These are phyloP conservation scores for Dryobates pubescens DNA, from an alignment of 2,797 vertebrate species.

Conservation along the genomic window DNA sequence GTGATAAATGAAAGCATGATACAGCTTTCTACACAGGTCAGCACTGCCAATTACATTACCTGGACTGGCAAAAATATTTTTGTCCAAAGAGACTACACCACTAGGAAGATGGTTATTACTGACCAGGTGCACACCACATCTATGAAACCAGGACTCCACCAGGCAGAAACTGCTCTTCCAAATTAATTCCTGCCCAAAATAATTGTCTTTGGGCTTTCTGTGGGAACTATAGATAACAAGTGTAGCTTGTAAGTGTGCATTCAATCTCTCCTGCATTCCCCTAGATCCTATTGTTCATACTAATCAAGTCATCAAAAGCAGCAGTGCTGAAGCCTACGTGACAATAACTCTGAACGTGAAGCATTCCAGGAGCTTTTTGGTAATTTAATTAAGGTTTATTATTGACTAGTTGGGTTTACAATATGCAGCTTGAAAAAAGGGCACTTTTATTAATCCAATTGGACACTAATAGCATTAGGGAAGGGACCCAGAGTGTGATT, in stretches of 20 bases:
- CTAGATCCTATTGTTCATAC: not conserved
- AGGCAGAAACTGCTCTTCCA: not conserved
- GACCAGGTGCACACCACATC: not conserved
- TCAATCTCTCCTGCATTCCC: not conserved
- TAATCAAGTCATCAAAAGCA: not conserved
- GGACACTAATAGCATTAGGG: not conserved
- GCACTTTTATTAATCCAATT: not conserved
- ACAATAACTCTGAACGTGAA: not conserved
- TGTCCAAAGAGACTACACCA: not conserved
- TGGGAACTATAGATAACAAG: not conserved
- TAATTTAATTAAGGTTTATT: constrained; percentile 9
- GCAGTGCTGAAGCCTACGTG: not conserved
- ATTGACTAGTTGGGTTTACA: not conserved
- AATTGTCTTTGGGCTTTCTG: not conserved
- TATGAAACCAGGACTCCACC: not conserved
- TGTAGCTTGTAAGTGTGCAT: not conserved
- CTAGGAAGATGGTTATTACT: not conserved
- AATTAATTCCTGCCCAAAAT: not conserved
- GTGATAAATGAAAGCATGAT: not conserved
- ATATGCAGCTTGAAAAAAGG: not conserved
- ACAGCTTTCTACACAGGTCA: not conserved
- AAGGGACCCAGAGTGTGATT: not conserved
- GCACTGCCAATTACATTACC: not conserved
- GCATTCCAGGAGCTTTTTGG: not conserved
- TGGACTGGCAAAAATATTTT: not conserved